Percentiles rank a stretch among this genome's conserved stretches.
Conservation (phyloP, 92 coral and sea anemone species). For the Virgularia gustaviana region DNA sequence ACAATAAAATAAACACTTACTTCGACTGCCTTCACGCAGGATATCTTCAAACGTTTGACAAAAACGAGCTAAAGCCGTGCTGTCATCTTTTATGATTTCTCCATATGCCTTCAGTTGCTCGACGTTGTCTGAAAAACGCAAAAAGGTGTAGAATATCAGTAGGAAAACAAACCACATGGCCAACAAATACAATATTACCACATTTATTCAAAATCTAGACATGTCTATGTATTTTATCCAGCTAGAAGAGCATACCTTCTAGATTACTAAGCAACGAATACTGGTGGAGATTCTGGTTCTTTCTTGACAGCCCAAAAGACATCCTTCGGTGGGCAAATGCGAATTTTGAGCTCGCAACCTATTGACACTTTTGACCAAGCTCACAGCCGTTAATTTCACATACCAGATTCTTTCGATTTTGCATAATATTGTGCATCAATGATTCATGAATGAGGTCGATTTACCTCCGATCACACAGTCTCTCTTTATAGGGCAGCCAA, state of each 20-base stretch:
- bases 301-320: conserved; percentile 25
- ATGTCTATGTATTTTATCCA: not conserved
- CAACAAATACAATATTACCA: too few species aligned
- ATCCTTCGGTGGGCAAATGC: too few species aligned
- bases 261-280: conserved; percentile 23
- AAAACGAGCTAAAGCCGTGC: not conserved
- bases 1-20: conserved; percentile 16
- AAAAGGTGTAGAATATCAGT: too few species aligned
- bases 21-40: conserved; percentile 24
- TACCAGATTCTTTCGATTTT: too few species aligned
- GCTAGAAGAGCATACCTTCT: conserved; percentile 7
- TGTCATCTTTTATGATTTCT: conserved; percentile 28
- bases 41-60: conserved; percentile 35
- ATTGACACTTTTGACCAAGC: not conserved
- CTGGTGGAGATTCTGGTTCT: conserved; percentile 24
- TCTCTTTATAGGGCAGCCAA: too few species aligned
- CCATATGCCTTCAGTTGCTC: conserved; percentile 22
- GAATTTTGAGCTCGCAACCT: not conserved
- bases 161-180: too few species aligned
- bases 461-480: too few species aligned
- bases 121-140: conserved; percentile 18
- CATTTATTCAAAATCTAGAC: too few species aligned
- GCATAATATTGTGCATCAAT: conserved; percentile 35
- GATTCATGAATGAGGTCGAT: conserved; percentile 27
- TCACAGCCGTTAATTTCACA: conserved; percentile 4